phyloP scores from a whole-genome alignment of 1,140 invertebrate species.

The Drosophila baimaii region DNA sequence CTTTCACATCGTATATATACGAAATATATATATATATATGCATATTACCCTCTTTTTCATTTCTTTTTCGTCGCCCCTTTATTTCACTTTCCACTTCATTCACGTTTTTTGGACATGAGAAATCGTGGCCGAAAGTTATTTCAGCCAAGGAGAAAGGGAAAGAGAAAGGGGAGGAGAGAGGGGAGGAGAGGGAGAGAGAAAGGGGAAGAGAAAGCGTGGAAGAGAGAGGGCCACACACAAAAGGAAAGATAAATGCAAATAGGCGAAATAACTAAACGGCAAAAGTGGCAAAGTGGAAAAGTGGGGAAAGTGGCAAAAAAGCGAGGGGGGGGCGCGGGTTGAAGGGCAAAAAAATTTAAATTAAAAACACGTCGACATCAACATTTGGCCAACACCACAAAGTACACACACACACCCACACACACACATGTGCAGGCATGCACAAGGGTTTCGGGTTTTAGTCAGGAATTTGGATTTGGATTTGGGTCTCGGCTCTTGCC shows the following conservation, averaged over 20 bases:
- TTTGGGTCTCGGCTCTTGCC: conserved; percentile 2
- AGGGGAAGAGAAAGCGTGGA: not conserved
- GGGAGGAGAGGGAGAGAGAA: no score
- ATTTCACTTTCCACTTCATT: conserved; percentile 31
- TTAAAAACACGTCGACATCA: conserved; percentile 77
- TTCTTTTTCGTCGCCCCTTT: conserved; percentile 8
- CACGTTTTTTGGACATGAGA: conserved; percentile 17
- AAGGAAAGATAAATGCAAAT: conserved; percentile 63
- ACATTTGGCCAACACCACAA: conserved; percentile 62
- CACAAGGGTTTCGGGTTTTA: conserved; percentile 43
- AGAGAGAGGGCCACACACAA: not conserved
- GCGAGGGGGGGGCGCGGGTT: conserved; percentile 6
- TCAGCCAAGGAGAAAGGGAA: conserved; percentile 4
- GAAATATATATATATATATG: conserved; percentile 36
- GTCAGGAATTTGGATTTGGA: conserved; percentile 35
- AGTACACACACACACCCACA: conserved; percentile 17
- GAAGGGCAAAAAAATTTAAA: conserved; percentile 67
- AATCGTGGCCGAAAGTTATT: conserved; percentile 45
- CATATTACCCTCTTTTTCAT: conserved; percentile 35
- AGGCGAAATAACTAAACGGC: conserved; percentile 65
- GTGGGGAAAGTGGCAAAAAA: conserved; percentile 39
- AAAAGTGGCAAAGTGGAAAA: conserved; percentile 31
- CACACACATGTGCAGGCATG: conserved; percentile 8
- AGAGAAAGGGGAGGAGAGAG: not conserved
- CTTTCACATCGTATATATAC: conserved; percentile 12